Base-by-base conservation (phyloP, 2,113 vertebrate genomes). In the Holacanthus passer region DNA sequence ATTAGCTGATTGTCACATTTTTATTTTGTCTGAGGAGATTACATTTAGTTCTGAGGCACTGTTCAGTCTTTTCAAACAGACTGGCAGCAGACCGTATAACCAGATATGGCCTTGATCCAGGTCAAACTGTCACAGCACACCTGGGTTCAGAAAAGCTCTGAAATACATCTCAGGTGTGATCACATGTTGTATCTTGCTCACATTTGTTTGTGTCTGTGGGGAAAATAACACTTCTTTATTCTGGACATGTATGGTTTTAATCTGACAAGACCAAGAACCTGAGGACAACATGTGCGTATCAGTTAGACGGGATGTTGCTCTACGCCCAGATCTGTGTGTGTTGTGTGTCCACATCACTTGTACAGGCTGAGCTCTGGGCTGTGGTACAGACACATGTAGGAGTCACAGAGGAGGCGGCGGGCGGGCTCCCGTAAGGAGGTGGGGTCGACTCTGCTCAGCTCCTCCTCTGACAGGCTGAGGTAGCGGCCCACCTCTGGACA, bases 361-460 rank as follows among this genome's bases (percentile, higher is more conserved):
- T 97, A 97, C 2, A 96, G 94, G 72, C 94, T 95, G 52, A 96
- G 94, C 64, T 95, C 91, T 0, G 95, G 96, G 77, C 93, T 96
- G 91, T 96, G 95, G 83, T 97, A 97, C 50, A 97, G 87, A 74
- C 96, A 96, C 96, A 97, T 96, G 90, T 96, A 96, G 2, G 96
- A 87, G 72, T 97, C 96, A 5, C 95, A 96, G 7, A 97, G 94
- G 63, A 97, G 91, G 1, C 96, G 93, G 5, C 95, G 93, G 14
- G 84, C 90, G 0, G 93, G 64, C 17, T 95, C 92, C 27, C 71
- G 84, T n/a, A 96, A 85, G 2, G 92, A 92, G 27, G 88, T 41
- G 27, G 90, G 56, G 77, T 96, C 95, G 2, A 96, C 73, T 2
- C 86, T 67, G 50, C 93, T 82, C 35, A 96, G 86, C 74, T 95